phyloP scores from a whole-genome alignment of 2,797 vertebrate species.

The Lithobates pipiens region DNA sequence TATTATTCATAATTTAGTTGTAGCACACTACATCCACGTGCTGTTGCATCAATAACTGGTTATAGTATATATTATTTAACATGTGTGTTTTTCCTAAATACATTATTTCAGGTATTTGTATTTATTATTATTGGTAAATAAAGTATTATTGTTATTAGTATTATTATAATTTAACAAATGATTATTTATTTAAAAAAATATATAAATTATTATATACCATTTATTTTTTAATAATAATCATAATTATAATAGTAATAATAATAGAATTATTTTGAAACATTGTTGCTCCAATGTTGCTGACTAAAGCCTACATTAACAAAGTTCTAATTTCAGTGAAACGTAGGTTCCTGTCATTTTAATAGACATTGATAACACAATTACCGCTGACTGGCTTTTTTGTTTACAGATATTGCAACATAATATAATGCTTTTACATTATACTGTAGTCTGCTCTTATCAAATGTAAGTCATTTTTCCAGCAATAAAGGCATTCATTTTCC shows the following conservation, averaged over 20 bases:
- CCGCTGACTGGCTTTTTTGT: slow-evolving; percentile 6
- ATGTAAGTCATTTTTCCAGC: not conserved
- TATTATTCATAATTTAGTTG: too few relatives aligned
- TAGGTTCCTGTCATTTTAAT: not conserved
- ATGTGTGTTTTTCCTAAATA: not conserved
- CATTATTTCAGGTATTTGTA: not conserved
- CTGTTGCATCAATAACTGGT: too few relatives aligned
- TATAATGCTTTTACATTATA: not conserved
- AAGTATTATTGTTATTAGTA: too few relatives aligned
- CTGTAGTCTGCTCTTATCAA: not conserved
- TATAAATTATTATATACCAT: too few relatives aligned
- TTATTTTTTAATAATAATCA: too few relatives aligned
- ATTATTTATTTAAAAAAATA: too few relatives aligned
- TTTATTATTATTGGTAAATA: not conserved
- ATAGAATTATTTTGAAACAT: not conserved
- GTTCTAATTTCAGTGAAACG: not conserved
- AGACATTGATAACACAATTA: slow-evolving; percentile 18
- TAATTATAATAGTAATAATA: too few relatives aligned
- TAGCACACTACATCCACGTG: too few relatives aligned
- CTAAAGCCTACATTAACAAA: not conserved
- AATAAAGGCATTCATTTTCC: slow-evolving; percentile 5
- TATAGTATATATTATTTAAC: not conserved
- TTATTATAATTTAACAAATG: too few relatives aligned
- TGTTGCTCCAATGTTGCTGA: not conserved
- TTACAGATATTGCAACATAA: not conserved